Evolutionary conservation across 2,113 vertebrate genomes (phyloP).

Genomic region (Carassius carassius): DNA sequence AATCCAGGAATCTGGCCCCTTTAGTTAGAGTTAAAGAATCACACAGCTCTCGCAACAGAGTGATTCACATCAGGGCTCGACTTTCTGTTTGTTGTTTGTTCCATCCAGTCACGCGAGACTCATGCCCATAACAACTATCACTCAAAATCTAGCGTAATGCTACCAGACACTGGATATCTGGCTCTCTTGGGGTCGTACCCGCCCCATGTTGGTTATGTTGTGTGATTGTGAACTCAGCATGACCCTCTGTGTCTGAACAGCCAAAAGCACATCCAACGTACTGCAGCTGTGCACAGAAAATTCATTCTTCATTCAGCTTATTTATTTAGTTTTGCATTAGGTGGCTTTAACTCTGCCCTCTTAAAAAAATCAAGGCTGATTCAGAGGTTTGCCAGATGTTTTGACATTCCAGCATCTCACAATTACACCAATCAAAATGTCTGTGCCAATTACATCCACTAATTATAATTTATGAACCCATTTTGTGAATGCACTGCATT

Average conservation of each 20-base stretch:
- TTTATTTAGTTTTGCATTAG: conserved; percentile 2
- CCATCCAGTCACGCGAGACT: not conserved
- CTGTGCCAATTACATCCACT: not conserved
- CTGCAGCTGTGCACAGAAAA: not conserved
- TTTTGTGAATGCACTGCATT: not conserved
- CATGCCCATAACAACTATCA: conserved; percentile 19
- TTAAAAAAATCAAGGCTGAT: conserved; percentile 19
- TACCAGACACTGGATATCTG: conserved; percentile 14
- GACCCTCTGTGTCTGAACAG: not conserved
- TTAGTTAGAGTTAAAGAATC: not conserved
- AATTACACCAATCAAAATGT: conserved; percentile 5
- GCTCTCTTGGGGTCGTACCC: conserved; percentile 1
- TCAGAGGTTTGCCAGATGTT: not conserved
- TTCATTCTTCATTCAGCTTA: not conserved
- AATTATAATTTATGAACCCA: not conserved
- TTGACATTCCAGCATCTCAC: not conserved
- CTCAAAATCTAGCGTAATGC: not conserved
- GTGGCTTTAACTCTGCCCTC: not conserved
- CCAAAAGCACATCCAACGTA: not conserved
- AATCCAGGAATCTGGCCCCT: not conserved
- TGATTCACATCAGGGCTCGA: not conserved
- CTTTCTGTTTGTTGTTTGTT: conserved; percentile 17
- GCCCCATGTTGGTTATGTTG: not conserved
- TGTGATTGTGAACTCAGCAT: not conserved
- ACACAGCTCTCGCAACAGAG: not conserved